Conservation (phyloP, 1,140 invertebrate genomes). For the Drosophila neocordata region DNA sequence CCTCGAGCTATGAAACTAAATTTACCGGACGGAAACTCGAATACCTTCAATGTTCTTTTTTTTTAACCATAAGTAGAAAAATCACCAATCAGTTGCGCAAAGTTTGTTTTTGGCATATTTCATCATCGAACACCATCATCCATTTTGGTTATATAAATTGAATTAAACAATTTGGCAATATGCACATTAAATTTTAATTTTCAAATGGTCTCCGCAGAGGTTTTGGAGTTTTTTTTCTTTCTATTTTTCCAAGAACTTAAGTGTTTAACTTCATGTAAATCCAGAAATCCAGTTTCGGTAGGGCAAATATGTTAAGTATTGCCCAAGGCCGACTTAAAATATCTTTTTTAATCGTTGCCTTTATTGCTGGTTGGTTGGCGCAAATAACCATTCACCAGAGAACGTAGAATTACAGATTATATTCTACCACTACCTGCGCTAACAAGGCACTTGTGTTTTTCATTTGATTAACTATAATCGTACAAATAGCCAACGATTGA, state of each 20-base stretch:
- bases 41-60: slow-evolving; percentile 6
- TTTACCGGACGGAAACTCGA: slow-evolving; percentile 32
- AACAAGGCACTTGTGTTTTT: slow-evolving; percentile 7
- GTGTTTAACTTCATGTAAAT: too few species aligned
- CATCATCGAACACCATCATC: not conserved
- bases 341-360: too few species aligned
- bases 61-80: slow-evolving; percentile 4
- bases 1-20: slow-evolving; percentile 1
- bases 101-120: not conserved
- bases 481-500: not conserved
- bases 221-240: not conserved
- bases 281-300: too few species aligned
- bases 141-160: not conserved
- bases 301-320: too few species aligned
- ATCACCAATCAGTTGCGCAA: slow-evolving; percentile 2
- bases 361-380: too few species aligned
- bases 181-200: not conserved
- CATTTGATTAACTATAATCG: slow-evolving; percentile 1
- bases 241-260: not conserved
- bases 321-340: too few species aligned
- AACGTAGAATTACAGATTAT: slow-evolving; percentile 2
- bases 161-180: not conserved
- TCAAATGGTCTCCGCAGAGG: not conserved
- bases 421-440: slow-evolving; percentile 4
- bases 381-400: not conserved